A percentile compares a stretch with the other conserved stretches of the same genome.
Conservation (phyloP, 53 echinoderm and acorn worm species). For the Henricia sp. region DNA sequence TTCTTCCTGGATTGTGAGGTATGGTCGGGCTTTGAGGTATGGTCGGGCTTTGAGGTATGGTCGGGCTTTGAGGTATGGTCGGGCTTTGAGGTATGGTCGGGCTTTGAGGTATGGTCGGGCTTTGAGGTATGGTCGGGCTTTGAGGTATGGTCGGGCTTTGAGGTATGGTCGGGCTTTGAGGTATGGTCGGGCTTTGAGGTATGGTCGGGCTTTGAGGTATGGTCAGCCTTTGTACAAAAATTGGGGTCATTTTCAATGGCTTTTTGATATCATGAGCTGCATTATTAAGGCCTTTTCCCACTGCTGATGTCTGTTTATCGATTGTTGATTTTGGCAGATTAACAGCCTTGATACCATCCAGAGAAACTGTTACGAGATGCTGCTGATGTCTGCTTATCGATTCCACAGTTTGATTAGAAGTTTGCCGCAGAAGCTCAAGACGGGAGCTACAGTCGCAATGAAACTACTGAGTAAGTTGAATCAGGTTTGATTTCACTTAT, state of each 20-base stretch:
- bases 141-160: too few species aligned
- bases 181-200: too few species aligned
- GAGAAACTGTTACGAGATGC: conserved; percentile 73
- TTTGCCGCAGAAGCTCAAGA: conserved; percentile 11
- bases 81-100: too few species aligned
- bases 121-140: too few species aligned
- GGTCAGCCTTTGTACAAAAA: too few species aligned
- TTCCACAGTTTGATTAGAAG: conserved; percentile 54
- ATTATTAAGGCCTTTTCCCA: background rate
- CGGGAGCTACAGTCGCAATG: background rate
- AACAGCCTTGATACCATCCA: conserved; percentile 63
- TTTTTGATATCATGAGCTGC: background rate
- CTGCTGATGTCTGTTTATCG: background rate
- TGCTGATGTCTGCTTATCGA: conserved; percentile 73
- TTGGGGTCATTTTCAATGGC: background rate
- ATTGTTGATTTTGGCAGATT: conserved; percentile 43
- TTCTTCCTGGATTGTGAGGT: conserved; percentile 74
- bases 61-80: too few species aligned
- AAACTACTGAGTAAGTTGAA: conserved; percentile 18
- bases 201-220: too few species aligned
- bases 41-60: too few species aligned
- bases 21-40: too few species aligned
- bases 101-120: too few species aligned
- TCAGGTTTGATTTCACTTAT: too few species aligned
- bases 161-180: too few species aligned